Conservation (phyloP, 2,113 vertebrate species). For the Albula goreensis region DNA sequence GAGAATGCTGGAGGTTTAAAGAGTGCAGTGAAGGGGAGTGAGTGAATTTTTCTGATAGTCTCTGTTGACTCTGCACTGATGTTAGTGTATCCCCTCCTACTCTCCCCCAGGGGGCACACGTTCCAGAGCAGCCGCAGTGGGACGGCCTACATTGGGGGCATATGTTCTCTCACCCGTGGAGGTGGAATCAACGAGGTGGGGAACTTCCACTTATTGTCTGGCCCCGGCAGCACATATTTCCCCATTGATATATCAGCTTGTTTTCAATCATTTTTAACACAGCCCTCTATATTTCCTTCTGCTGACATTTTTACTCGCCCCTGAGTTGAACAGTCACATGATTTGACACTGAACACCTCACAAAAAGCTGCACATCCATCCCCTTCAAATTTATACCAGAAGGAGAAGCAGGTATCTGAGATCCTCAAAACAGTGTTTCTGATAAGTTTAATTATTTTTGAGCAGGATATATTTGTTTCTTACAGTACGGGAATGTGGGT, state of each 20-base stretch:
- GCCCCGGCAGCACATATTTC: neutral
- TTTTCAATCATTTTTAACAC: neutral
- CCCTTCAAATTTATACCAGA: neutral
- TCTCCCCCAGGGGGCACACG: slow-evolving; percentile 78
- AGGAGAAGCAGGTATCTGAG: neutral
- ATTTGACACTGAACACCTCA: slow-evolving; percentile 3
- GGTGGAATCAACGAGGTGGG: slow-evolving; percentile 89
- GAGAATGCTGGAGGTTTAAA: neutral
- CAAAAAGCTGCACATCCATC: neutral
- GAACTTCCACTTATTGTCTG: neutral
- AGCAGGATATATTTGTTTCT: slow-evolving; percentile 17
- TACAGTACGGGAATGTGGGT: slow-evolving; percentile 85
- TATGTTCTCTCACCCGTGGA: slow-evolving; percentile 81
- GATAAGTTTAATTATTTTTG: neutral
- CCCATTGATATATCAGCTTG: neutral
- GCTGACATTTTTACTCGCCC: neutral
- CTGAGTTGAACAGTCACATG: neutral
- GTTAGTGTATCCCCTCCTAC: neutral
- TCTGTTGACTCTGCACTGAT: neutral
- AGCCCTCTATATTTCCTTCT: neutral
- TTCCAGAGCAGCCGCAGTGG: slow-evolving; percentile 91
- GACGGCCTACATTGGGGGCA: slow-evolving; percentile 87
- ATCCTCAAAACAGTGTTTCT: neutral
- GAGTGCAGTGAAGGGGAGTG: slow-evolving; percentile 4
- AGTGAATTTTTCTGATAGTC: neutral